These are phyloP conservation scores for Setipinna tenuifilis DNA, from an alignment of 2,797 vertebrate genomes.

Conservation along the genomic window DNA sequence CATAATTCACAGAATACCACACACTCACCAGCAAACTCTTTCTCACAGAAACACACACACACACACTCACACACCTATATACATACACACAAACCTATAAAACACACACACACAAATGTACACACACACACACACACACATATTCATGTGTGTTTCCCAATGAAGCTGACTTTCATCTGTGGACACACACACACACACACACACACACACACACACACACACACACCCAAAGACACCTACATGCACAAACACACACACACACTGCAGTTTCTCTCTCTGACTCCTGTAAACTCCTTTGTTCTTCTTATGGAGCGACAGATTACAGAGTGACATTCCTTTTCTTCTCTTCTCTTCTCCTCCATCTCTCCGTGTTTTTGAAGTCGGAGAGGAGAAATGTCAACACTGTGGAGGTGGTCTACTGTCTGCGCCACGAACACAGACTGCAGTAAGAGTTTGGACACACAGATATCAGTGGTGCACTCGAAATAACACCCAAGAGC, in stretches of 20 bases:
- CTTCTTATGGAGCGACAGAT: neutral
- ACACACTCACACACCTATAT: neutral
- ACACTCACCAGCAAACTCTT: neutral
- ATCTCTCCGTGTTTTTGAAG: neutral
- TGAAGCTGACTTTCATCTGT: no score
- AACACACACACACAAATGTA: no score
- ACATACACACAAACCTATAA: neutral
- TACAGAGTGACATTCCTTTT: constrained; percentile 3
- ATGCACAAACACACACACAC: neutral
- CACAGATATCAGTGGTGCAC: neutral
- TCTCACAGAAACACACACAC: neutral
- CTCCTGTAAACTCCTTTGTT: constrained; percentile 8
- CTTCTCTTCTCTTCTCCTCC: neutral
- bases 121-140: neutral
- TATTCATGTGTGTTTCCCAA: neutral
- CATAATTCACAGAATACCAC: neutral
- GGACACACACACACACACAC: neutral
- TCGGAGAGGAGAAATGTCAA: neutral
- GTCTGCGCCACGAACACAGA: neutral
- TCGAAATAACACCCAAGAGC: neutral
- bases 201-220: neutral
- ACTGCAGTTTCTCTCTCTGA: neutral
- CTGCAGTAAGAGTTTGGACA: neutral
- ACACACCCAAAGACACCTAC: no score
- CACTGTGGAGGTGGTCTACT: neutral